Percentiles rank a stretch among this genome's conserved stretches.
Conservation (phyloP, 2,797 vertebrate species). For the Tauraco hartlaubi region DNA sequence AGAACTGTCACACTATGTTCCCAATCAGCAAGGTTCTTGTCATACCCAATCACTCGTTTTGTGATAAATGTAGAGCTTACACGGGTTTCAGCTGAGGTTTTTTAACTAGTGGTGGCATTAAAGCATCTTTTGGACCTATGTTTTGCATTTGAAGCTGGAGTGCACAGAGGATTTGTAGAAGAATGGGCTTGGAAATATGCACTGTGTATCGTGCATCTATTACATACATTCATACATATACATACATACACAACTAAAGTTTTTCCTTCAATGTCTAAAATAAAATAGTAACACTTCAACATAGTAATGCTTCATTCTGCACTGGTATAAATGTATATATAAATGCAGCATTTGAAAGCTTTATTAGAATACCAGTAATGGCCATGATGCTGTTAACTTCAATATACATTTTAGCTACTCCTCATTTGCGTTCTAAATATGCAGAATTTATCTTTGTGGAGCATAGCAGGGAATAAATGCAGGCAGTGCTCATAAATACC, state of each 20-base stretch:
- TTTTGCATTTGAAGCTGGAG: background rate
- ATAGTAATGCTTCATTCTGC: background rate
- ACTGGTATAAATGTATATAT: background rate
- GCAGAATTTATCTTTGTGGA: background rate
- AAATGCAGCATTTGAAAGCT: background rate
- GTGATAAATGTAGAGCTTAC: background rate
- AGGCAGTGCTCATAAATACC: background rate
- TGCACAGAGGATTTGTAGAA: background rate
- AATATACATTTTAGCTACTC: background rate
- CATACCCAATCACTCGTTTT: background rate
- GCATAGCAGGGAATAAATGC: background rate
- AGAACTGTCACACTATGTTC: background rate
- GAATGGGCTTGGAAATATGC: background rate
- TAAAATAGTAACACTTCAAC: background rate
- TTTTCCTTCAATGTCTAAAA: background rate
- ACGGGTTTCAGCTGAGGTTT: background rate
- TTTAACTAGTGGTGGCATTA: background rate
- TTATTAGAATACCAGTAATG: background rate
- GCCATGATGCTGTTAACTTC: background rate
- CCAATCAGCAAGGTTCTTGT: background rate
- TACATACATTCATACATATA: background rate
- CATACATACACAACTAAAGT: rapidly evolving
- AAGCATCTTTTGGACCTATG: background rate
- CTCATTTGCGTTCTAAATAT: background rate
- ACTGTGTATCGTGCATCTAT: background rate